Evolutionary conservation across 2,113 vertebrate genomes (phyloP).

Genomic region (Nicator chloris): DNA sequence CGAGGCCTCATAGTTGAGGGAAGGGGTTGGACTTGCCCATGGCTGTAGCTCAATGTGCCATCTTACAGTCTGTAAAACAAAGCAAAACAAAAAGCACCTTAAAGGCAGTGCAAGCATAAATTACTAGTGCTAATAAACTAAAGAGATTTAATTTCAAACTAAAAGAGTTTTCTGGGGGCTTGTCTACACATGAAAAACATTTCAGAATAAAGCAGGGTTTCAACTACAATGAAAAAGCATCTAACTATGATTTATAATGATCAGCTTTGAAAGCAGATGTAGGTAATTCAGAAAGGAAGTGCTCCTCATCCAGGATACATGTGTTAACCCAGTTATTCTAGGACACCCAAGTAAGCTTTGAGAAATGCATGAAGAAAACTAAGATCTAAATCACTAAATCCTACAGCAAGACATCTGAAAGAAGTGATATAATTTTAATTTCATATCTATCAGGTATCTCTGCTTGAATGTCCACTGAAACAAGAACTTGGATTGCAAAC

Average conservation of each 20-base stretch:
- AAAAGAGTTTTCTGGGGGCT: not conserved
- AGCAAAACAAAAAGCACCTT: not conserved
- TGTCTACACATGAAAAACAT: not conserved
- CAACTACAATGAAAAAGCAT: not conserved
- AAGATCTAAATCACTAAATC: not conserved
- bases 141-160: not conserved
- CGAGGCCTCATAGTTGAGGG: slow-evolving; percentile 84
- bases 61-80: slow-evolving; percentile 73
- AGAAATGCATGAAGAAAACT: not conserved
- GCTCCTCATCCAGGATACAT: not conserved
- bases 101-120: not conserved
- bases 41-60: slow-evolving; percentile 90
- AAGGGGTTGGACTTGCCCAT: slow-evolving; percentile 81
- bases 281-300: not conserved
- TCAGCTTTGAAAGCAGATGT: not conserved
- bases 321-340: not conserved
- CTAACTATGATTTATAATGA: not conserved
- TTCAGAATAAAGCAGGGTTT: not conserved
- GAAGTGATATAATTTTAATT: not conserved
- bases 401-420: not conserved
- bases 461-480: not conserved
- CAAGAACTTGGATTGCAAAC: not conserved
- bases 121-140: not conserved
- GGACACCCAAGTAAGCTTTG: not conserved
- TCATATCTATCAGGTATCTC: accelerated